A percentile compares a stretch with the other conserved stretches of the same genome.
These are phyloP conservation scores for Nettapus auritus DNA, from an alignment of 2,113 vertebrate genomes.

Conservation along the genomic window DNA sequence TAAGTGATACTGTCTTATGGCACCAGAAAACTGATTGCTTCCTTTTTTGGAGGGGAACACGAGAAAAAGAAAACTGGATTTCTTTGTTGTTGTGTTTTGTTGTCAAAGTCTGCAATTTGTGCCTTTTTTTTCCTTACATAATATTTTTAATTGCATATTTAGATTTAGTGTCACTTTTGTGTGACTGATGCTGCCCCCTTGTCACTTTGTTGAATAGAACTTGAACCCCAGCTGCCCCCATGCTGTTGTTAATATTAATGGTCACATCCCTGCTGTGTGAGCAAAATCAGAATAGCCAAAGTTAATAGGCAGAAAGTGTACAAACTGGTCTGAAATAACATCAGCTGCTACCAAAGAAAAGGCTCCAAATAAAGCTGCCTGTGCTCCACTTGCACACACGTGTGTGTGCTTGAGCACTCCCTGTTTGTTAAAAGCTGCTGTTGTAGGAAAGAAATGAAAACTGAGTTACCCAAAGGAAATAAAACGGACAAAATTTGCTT, in stretches of 20 bases:
- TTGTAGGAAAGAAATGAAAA: not conserved
- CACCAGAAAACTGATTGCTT: not conserved
- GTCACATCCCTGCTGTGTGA: not conserved
- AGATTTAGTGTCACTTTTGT: not conserved
- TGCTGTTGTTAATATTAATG: conserved; percentile 45
- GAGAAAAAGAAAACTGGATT: not conserved
- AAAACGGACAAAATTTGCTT: not conserved
- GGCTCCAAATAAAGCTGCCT: not conserved
- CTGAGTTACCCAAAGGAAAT: not conserved
- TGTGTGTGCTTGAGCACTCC: not conserved
- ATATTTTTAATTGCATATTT: not conserved
- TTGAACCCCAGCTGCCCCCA: not conserved
- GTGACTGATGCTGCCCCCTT: not conserved
- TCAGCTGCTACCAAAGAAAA: not conserved
- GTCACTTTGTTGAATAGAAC: not conserved
- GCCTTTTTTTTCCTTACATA: not conserved
- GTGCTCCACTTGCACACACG: not conserved
- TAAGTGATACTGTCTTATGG: not conserved
- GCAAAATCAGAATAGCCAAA: not conserved
- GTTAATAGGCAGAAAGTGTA: not conserved
- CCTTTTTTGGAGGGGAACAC: fast-evolving
- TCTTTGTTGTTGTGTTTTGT: not conserved
- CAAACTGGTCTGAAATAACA: not conserved
- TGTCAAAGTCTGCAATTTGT: not conserved
- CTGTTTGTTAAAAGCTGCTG: not conserved